Evolutionary conservation across 1,140 invertebrate species (phyloP).

Genomic region (Lepeophtheirus salmonis): DNA sequence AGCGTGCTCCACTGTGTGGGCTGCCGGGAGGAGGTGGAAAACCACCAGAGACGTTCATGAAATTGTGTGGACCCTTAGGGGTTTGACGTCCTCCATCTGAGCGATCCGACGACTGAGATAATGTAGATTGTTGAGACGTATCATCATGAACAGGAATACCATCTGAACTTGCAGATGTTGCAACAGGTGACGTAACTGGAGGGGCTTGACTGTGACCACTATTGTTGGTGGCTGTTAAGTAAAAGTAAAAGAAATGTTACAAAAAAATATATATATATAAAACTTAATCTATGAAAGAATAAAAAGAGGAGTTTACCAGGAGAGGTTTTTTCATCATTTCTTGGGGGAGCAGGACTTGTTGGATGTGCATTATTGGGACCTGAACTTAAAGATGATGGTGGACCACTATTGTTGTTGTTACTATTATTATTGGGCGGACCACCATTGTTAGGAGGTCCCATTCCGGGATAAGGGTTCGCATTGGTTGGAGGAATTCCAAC

Average conservation of each 20-base stretch:
- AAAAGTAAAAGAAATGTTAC: neutral
- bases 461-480: neutral
- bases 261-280: neutral
- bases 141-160: slow-evolving; percentile 58
- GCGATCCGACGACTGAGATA: slow-evolving; percentile 57
- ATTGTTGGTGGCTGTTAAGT: slow-evolving; percentile 13
- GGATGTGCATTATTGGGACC: neutral
- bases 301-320: neutral
- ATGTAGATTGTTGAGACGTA: slow-evolving; percentile 70
- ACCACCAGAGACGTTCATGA: neutral
- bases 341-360: neutral
- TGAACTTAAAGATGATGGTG: neutral
- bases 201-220: slow-evolving; percentile 20
- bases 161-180: slow-evolving; percentile 52
- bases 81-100: slow-evolving; percentile 17
- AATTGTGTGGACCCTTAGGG: slow-evolving; percentile 6
- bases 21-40: slow-evolving; percentile 27
- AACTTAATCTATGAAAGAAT: neutral
- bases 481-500: neutral
- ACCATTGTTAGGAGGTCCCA: neutral
- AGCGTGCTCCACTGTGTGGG: slow-evolving; percentile 50
- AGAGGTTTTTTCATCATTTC: neutral
- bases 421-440: neutral
- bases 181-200: neutral
- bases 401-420: neutral